Evolutionary conservation across 2,888 invertebrate genomes (phyloP).

Genomic region (Phasia obesa): DNA sequence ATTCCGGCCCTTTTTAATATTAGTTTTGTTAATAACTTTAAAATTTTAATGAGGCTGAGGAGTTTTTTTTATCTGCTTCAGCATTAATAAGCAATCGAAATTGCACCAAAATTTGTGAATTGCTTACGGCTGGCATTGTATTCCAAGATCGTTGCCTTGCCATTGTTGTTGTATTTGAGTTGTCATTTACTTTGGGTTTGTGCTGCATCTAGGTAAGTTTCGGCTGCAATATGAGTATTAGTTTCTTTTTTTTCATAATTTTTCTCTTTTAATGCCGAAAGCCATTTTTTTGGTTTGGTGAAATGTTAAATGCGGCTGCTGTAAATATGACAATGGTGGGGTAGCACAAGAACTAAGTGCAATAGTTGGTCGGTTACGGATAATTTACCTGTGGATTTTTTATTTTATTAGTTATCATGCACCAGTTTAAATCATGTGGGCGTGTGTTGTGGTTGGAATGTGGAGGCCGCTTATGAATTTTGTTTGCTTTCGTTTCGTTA

Average conservation of each 20-base stretch:
- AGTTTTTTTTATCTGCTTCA: background rate
- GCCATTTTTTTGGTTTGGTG: constrained; percentile 43
- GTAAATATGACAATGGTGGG: constrained; percentile 16
- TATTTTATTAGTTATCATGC: constrained; percentile 45
- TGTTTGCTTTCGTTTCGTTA: constrained; percentile 13
- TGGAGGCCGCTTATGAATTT: constrained; percentile 65
- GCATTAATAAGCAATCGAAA: background rate
- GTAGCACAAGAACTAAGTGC: background rate
- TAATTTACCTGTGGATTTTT: background rate
- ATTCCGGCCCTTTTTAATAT: background rate
- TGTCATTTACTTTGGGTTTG: background rate
- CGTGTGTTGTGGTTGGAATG: constrained; percentile 68
- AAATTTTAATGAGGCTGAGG: background rate
- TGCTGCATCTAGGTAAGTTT: constrained; percentile 6
- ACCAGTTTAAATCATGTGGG: constrained; percentile 69
- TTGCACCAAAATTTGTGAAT: constrained; percentile 23
- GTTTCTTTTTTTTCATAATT: background rate
- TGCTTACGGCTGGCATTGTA: constrained; percentile 32
- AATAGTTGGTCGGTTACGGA: constrained; percentile 9
- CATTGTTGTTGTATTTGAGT: background rate
- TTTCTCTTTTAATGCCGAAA: constrained; percentile 40
- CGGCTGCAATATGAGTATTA: constrained; percentile 25
- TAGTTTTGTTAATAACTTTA: background rate
- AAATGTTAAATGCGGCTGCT: constrained; percentile 52
- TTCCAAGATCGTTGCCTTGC: constrained; percentile 9